phyloP scores from a whole-genome alignment of 2,113 vertebrate species.

The Aplodontia rufa region DNA sequence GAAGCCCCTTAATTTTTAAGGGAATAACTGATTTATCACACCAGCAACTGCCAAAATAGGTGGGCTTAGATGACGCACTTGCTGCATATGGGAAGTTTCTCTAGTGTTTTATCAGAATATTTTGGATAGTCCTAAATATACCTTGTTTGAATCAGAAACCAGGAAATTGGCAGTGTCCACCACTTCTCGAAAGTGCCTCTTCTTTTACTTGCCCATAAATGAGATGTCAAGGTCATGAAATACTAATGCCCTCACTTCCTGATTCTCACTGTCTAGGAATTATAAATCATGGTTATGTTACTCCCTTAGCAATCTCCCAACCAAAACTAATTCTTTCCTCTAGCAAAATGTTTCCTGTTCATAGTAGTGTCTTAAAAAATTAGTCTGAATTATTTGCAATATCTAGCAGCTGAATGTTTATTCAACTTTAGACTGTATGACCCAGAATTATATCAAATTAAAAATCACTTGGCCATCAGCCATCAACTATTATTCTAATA shows the following conservation, averaged over 20 bases:
- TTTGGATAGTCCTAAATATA: conserved; percentile 15
- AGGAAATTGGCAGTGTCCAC: conserved; percentile 39
- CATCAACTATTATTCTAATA: not conserved
- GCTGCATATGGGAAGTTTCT: not conserved
- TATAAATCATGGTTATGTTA: not conserved
- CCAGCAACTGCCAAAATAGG: not conserved
- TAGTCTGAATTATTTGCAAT: not conserved
- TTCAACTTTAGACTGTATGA: not conserved
- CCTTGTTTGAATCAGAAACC: conserved; percentile 62
- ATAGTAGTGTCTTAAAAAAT: not conserved
- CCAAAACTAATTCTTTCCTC: not conserved
- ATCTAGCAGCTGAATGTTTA: conserved; percentile 32
- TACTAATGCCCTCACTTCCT: conserved; percentile 26
- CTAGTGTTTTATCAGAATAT: not conserved
- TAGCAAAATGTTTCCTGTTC: not conserved
- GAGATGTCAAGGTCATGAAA: conserved; percentile 46
- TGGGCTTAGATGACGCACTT: not conserved
- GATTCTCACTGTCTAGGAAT: conserved; percentile 9
- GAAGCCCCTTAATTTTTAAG: not conserved
- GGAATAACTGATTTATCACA: not conserved
- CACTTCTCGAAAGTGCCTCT: conserved; percentile 13
- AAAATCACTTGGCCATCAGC: not conserved
- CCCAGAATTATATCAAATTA: conserved; percentile 5
- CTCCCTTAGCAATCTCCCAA: not conserved
- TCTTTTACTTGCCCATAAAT: not conserved